phyloP scores from a whole-genome alignment of 2,797 vertebrate species.

The Momotus momota region DNA sequence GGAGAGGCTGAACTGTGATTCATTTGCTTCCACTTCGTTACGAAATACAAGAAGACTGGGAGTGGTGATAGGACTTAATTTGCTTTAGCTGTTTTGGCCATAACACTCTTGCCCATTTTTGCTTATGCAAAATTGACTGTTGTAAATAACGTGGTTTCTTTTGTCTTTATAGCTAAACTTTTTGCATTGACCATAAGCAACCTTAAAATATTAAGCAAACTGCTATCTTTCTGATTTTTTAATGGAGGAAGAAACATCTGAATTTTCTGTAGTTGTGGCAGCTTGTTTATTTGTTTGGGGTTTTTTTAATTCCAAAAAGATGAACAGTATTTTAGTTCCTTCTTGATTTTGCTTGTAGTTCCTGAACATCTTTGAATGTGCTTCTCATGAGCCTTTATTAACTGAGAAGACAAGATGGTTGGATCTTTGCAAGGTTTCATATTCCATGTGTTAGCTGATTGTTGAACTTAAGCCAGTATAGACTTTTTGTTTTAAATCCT shows the following conservation, averaged over 20 bases:
- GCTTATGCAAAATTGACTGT: neutral
- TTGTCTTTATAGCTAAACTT: neutral
- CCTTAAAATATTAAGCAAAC: neutral
- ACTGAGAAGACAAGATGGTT: neutral
- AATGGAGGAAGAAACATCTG: neutral
- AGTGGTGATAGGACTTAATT: neutral
- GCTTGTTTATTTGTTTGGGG: neutral
- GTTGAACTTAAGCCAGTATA: neutral
- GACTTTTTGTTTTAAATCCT: neutral
- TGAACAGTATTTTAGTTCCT: neutral
- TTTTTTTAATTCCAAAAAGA: neutral
- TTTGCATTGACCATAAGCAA: neutral
- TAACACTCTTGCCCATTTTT: neutral
- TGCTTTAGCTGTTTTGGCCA: neutral
- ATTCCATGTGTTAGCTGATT: neutral
- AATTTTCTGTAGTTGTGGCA: neutral
- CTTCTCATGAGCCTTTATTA: neutral
- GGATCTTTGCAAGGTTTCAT: neutral
- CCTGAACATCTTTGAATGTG: neutral
- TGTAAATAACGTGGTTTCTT: neutral
- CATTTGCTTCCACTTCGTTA: neutral
- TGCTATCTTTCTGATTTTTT: neutral
- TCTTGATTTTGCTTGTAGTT: neutral
- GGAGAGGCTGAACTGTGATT: neutral
- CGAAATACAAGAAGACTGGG: neutral